These are phyloP conservation scores for Eleginops maclovinus DNA, from an alignment of 2,113 vertebrate genomes.

Conservation along the genomic window DNA sequence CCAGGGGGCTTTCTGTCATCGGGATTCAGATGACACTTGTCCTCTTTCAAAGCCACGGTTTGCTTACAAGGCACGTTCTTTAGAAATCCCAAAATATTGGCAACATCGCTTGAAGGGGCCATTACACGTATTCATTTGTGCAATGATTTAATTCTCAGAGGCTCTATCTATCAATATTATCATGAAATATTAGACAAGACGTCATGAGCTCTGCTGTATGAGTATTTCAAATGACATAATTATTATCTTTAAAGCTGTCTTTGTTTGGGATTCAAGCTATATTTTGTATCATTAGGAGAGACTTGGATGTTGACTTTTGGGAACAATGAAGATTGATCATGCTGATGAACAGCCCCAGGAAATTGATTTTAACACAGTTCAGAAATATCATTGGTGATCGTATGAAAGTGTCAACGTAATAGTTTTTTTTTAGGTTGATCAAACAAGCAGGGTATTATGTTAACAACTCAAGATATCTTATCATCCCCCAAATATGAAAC, in stretches of 20 bases:
- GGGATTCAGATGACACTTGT: slow-evolving; percentile 22
- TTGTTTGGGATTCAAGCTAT: slow-evolving; percentile 18
- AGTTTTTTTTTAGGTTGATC: neutral
- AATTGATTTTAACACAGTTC: slow-evolving; percentile 14
- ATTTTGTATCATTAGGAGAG: slow-evolving; percentile 20
- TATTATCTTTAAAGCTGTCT: slow-evolving; percentile 13
- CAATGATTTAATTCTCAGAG: slow-evolving; percentile 13
- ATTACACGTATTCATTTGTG: slow-evolving; percentile 19
- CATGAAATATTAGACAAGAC: slow-evolving; percentile 17
- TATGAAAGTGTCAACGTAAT: neutral
- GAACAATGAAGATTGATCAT: slow-evolving; percentile 37
- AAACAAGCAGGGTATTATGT: no score
- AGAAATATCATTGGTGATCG: neutral
- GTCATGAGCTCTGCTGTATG: neutral
- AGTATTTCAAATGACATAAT: slow-evolving; percentile 23
- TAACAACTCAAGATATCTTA: no score
- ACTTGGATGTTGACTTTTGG: slow-evolving; percentile 10
- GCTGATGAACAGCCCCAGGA: slow-evolving; percentile 4
- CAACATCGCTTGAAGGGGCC: slow-evolving; percentile 5
- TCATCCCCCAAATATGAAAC: neutral
- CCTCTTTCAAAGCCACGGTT: slow-evolving; percentile 23
- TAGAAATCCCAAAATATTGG: slow-evolving; percentile 27
- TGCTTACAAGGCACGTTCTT: slow-evolving; percentile 34
- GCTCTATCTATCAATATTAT: slow-evolving; percentile 1
- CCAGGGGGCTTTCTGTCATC: slow-evolving; percentile 34